Percentiles rank a stretch among this genome's conserved stretches.
Conservation (phyloP, 1,140 invertebrate genomes). For the Calycopis cecrops region DNA sequence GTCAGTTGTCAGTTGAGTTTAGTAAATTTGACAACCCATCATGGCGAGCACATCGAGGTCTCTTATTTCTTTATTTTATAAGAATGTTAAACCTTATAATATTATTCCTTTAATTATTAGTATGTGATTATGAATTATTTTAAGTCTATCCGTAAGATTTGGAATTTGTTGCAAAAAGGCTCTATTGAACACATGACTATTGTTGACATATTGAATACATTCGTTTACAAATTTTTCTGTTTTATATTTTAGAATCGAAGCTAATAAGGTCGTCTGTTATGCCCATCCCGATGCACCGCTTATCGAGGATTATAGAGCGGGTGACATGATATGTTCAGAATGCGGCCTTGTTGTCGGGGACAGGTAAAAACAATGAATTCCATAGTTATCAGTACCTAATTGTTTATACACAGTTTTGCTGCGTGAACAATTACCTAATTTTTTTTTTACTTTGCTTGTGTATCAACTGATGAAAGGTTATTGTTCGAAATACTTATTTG, state of each 20-base stretch:
- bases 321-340: constrained; percentile 99
- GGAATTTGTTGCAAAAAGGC: too few species aligned
- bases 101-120: too few species aligned
- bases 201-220: constrained; percentile 25
- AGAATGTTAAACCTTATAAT: not conserved
- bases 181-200: too few species aligned
- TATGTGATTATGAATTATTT: too few species aligned
- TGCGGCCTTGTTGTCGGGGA: constrained; percentile 99
- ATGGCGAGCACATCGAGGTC: constrained; percentile 75
- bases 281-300: constrained; percentile 96
- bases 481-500: not conserved
- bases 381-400: too few species aligned
- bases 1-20: constrained; percentile 8
- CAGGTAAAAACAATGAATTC: constrained; percentile 77
- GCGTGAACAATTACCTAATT: too few species aligned
- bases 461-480: constrained; percentile 10
- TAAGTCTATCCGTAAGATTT: too few species aligned
- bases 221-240: constrained; percentile 33
- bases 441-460: not conserved
- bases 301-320: constrained; percentile 98
- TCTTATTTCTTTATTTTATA: constrained; percentile 37
- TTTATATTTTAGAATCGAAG: constrained; percentile 77
- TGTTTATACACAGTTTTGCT: too few species aligned
- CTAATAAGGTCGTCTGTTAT: constrained; percentile 90
- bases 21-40: constrained; percentile 58